phyloP scores from a whole-genome alignment of 2,797 vertebrate genomes.

The Erpetoichthys calabaricus region DNA sequence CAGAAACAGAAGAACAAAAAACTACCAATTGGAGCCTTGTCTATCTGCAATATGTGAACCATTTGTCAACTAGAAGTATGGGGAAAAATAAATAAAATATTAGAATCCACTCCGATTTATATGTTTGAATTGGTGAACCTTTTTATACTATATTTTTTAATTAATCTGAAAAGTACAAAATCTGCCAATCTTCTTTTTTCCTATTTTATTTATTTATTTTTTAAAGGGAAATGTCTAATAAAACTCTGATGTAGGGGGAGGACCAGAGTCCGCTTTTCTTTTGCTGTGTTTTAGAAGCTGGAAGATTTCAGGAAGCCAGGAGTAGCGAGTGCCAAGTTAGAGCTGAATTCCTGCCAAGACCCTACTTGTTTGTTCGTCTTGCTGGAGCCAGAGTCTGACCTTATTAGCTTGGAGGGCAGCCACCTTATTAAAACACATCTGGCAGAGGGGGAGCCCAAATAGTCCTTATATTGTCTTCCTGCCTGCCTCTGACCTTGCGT shows the following conservation, averaged over 20 bases:
- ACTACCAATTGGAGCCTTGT: too few species aligned
- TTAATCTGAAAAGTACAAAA: too few species aligned
- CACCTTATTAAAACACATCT: constrained; percentile 94
- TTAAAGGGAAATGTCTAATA: constrained; percentile 63
- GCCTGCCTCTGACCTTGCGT: constrained; percentile 63
- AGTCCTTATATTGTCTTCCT: constrained; percentile 75
- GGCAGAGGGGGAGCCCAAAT: constrained; percentile 70
- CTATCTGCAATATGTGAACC: too few species aligned
- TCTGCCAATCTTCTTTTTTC: constrained; percentile 22
- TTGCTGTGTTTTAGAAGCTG: constrained; percentile 28
- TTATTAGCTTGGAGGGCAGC: constrained; percentile 92
- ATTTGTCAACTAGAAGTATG: too few species aligned
- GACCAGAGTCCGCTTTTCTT: constrained; percentile 24
- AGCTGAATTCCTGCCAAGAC: constrained; percentile 82
- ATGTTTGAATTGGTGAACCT: constrained; percentile 22
- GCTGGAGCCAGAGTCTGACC: constrained; percentile 97
- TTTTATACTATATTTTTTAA: too few species aligned
- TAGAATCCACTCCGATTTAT: constrained; percentile 7
- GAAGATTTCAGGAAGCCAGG: constrained; percentile 64
- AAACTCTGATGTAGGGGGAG: constrained; percentile 51
- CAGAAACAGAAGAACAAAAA: too few species aligned
- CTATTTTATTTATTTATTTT: constrained; percentile 20
- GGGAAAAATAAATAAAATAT: background rate
- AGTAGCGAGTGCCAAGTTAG: constrained; percentile 67
- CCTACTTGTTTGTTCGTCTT: constrained; percentile 90